A percentile compares a stretch with the other conserved stretches of the same genome.
phyloP scores from a whole-genome alignment of 2,113 vertebrate genomes.

The Vicugna pacos region DNA sequence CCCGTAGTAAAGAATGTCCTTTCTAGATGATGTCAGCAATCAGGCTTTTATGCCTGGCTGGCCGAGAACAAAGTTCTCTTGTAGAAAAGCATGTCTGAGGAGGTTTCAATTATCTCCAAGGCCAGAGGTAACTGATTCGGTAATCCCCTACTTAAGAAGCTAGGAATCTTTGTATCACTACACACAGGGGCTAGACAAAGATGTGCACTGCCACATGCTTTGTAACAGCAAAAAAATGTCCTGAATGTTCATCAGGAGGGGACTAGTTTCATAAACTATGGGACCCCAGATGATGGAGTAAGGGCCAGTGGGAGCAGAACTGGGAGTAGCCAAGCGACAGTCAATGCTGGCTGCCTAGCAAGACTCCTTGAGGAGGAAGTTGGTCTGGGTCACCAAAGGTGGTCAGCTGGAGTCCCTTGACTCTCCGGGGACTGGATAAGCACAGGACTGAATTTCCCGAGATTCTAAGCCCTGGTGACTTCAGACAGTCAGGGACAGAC shows the following conservation, averaged over 20 bases:
- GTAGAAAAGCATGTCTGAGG: neutral
- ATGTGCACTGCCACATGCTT: neutral
- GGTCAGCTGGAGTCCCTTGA: too few relatives aligned
- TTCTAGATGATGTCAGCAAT: neutral
- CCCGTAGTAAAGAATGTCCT: neutral
- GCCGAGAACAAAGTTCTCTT: conserved; percentile 26
- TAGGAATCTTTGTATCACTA: neutral
- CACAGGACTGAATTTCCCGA: neutral
- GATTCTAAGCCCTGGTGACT: neutral
- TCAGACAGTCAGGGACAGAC: neutral
- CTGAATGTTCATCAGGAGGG: neutral
- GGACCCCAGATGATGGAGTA: neutral
- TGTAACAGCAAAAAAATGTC: neutral
- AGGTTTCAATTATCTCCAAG: neutral
- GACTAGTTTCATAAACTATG: neutral
- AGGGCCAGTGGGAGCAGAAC: neutral
- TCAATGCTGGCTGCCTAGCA: neutral
- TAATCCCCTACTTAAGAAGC: neutral
- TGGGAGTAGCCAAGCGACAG: neutral
- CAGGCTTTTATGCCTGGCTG: neutral
- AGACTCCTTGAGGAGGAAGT: neutral
- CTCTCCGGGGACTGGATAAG: neutral
- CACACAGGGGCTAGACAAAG: neutral
- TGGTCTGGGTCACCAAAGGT: neutral
- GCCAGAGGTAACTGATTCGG: neutral